Evolutionary conservation across 2,888 invertebrate species (phyloP), one percentile per base, ranked within the genome.

Genomic region (Leptodirus hochenwartii): DNA sequence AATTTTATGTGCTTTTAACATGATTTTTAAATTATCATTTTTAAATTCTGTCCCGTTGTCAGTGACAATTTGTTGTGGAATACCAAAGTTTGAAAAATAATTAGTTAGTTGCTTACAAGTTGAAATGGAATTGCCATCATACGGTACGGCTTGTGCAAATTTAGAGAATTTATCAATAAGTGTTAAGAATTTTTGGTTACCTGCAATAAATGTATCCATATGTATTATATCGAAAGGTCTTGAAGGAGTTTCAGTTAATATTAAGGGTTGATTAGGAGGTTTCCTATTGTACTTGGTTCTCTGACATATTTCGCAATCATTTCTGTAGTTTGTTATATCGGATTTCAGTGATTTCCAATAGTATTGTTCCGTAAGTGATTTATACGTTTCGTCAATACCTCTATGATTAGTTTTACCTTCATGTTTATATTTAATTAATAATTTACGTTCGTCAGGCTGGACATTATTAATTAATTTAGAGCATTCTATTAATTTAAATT

Each of bases 1-100:
- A 9, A 41, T 35, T 33, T 40, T 37, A 17, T 41, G 39, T 6
- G 35, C 17, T 28, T 31, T 16, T 22, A 39, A 22, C 9, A 41
- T 20, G 32, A 37, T 33, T 3, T 30, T 25, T 23, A 41, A 12
- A 8, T 33, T 20, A 2, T 26, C 32, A 30, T 37, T 37, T 34
- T 41, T 40, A 12, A 42, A 39, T 32, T 39, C 39, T 5, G 29
- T 34, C 9, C 37, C 39, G 16, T 37, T 37, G 17, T 41, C 40
- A 10, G 29, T 27, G 17, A 39, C 35, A 8, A 39, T 36, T 35
- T 37, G 34, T 24, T 31, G 22, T 5, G 37, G 39, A 3, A 39
- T 25, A 17, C 38, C 33, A 22, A 37, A 37, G 25, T 40, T 34
- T 6, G 38, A 34, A 31, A 41, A 40, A 16, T 32, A 40, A 6